Evolutionary conservation across 2,113 vertebrate genomes (phyloP), one percentile per base, ranked within the genome.

Genomic region (Xenopus laevis): DNA sequence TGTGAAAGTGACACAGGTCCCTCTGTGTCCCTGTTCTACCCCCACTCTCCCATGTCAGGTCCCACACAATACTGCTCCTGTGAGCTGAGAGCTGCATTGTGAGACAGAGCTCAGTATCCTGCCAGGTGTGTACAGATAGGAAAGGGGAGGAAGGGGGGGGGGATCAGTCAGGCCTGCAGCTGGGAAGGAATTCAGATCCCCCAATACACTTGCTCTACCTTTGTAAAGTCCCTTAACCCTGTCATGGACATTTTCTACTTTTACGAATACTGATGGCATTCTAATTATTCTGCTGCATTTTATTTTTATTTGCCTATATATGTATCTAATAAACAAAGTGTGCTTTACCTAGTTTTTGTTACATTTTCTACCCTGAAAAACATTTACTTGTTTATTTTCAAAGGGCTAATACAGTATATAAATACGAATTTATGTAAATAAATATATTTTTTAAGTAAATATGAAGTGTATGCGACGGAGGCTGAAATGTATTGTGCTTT

Each of bases 41-140:
- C 60, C 65, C 58, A 52, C 18, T 27, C 53, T 44, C 65, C 64
- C 73, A 55, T 75, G 66, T 68, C 65, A 68, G 65, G 73, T 69
- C 65, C 72, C 46, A 69, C 65, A 75, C 73, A 75, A 75, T 75
- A 65, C 73, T 53, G 46, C 65, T 75, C 73, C 73, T 75, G 73
- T 75, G 73, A 55, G 73, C 65, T 69, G 58, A 75, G 57, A 62
- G 65, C 72, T 67, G 72, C 64, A 67, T 68, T 74, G 72, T 74
- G 65, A 52, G 23, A 65, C 72, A 10, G 27, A 33, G 10, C 60
- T 44, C 65, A 44, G 65, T 69, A 46, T 75, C 58, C 73, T 75
- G 73, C 73, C 73, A 75, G 73, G 73, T 75, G 73, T 75, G 65
- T 69, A 66, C 73, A 53, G 73, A 74, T 74, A 74, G 65, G 58